Percentiles rank a stretch among this genome's conserved stretches.
Evolutionary conservation across 2,888 invertebrate species (phyloP).

Genomic region (Eurois occulta): DNA sequence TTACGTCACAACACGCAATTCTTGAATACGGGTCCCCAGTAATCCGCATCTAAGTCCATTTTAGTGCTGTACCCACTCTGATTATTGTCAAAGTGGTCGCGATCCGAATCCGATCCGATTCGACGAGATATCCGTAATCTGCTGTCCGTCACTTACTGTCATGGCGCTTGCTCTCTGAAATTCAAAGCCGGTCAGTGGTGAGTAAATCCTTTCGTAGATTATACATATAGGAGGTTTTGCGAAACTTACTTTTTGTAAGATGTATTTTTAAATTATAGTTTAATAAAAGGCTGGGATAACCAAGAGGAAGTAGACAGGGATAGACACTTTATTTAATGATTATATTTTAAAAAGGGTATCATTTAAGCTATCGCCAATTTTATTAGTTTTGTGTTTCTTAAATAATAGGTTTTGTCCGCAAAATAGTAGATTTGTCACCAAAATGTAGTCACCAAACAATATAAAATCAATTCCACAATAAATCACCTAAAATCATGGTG

Average conservation of each 20-base stretch:
- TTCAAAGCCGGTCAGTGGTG: constrained; percentile 18
- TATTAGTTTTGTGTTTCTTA: no score
- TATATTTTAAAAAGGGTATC: no score
- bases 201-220: constrained; percentile 16
- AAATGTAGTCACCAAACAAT: no score
- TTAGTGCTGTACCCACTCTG: constrained; percentile 36
- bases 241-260: not conserved
- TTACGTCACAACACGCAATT: constrained; percentile 21
- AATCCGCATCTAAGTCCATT: constrained; percentile 50
- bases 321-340: not conserved
- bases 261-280: no score
- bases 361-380: no score
- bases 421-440: no score
- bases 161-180: constrained; percentile 38
- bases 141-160: constrained; percentile 53
- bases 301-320: not conserved
- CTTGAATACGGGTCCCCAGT: constrained; percentile 24
- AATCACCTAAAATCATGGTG: no score
- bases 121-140: constrained; percentile 61
- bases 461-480: no score
- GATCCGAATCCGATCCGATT: constrained; percentile 46
- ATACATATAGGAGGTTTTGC: not conserved
- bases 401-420: no score
- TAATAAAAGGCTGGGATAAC: not conserved
- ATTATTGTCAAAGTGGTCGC: constrained; percentile 51